These are phyloP conservation scores for Charadrius vociferus DNA, from an alignment of 2,113 vertebrate species.

Conservation along the genomic window DNA sequence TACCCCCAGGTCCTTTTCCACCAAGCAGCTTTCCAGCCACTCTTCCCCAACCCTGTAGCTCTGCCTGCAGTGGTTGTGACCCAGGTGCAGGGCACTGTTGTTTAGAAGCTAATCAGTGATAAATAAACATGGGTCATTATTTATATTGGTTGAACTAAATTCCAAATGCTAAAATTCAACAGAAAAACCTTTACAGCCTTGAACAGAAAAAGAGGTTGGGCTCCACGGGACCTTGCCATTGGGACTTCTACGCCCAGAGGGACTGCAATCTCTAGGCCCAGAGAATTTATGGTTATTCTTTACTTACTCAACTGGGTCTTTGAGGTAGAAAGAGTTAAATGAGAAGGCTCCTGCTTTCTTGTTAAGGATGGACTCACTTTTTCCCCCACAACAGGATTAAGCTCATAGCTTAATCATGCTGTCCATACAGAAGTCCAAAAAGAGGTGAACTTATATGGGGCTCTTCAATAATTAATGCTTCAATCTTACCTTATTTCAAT, in stretches of 20 bases:
- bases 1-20: background rate
- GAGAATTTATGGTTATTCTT: background rate
- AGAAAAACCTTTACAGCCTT: background rate
- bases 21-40: background rate
- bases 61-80: background rate
- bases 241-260: background rate
- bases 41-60: background rate
- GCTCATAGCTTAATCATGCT: background rate
- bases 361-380: background rate
- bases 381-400: background rate
- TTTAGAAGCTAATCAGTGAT: background rate
- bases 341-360: background rate
- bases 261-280: background rate
- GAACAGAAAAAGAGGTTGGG: background rate
- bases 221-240: background rate
- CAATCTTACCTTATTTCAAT: background rate
- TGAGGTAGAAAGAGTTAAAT: background rate
- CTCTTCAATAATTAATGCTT: constrained; percentile 30
- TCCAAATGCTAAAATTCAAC: background rate
- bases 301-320: background rate
- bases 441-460: background rate
- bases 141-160: background rate
- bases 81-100: background rate
- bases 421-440: background rate
- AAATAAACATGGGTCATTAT: background rate